Conservation (phyloP, 2,888 invertebrate species). For the Acanthosepion esculentum region DNA sequence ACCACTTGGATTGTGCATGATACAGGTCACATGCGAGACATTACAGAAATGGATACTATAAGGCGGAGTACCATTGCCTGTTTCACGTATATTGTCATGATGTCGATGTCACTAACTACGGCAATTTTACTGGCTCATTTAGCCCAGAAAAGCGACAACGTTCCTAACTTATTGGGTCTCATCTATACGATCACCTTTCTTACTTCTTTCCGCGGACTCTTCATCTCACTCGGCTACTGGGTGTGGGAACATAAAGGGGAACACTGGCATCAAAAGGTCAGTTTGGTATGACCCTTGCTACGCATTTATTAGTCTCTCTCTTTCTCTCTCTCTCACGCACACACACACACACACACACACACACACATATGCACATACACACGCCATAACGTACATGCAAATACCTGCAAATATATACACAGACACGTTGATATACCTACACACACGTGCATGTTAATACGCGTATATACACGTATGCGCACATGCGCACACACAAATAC, state of each 20-base stretch:
- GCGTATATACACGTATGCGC: not conserved
- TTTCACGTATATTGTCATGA: conserved; percentile 9
- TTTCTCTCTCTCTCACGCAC: not conserved
- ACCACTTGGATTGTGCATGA: conserved; percentile 36
- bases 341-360: not conserved
- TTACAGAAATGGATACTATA: not conserved
- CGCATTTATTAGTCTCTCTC: no score
- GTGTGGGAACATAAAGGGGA: conserved; percentile 37
- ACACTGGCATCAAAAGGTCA: conserved; percentile 40
- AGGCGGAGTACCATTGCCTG: conserved; percentile 1
- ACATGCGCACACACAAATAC: not conserved
- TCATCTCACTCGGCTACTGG: conserved; percentile 37
- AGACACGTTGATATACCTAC: not conserved
- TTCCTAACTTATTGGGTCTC: conserved; percentile 10
- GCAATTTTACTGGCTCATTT: not conserved
- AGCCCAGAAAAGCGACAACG: conserved; percentile 1
- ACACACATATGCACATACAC: not conserved
- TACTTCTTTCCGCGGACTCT: conserved; percentile 41
- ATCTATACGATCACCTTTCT: conserved; percentile 41
- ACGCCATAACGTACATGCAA: not conserved
- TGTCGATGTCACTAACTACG: not conserved
- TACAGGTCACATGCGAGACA: conserved; percentile 37
- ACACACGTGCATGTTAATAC: not conserved
- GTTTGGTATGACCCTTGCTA: not conserved
- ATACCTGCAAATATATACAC: not conserved